phyloP scores from a whole-genome alignment of 2,888 invertebrate genomes.

The Phyto melanocephala region DNA sequence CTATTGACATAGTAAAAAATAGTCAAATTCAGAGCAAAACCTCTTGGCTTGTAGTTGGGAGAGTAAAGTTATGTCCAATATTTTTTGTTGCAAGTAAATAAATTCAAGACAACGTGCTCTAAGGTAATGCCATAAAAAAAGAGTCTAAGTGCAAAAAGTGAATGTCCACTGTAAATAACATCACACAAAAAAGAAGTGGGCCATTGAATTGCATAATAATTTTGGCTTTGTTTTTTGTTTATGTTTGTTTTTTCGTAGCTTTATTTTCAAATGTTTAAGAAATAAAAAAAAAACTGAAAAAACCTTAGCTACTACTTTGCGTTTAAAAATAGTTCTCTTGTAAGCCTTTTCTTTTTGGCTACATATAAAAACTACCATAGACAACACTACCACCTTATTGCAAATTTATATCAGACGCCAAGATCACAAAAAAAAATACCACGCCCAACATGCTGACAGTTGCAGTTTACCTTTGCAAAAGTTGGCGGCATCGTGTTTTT shows the following conservation, averaged over 20 bases:
- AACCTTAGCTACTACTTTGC: no score
- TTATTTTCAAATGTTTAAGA: no score
- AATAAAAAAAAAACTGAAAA: no score
- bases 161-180: constrained; percentile 53
- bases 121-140: constrained; percentile 40
- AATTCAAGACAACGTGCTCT: constrained; percentile 60
- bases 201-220: constrained; percentile 52
- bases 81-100: constrained; percentile 35
- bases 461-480: not conserved
- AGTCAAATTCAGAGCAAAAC: constrained; percentile 32
- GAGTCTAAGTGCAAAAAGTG: constrained; percentile 58
- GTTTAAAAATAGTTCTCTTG: no score
- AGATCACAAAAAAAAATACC: not conserved
- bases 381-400: not conserved
- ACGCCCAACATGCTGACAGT: constrained; percentile 33
- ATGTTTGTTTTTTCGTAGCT: no score
- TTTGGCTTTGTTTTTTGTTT: not conserved
- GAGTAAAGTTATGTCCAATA: constrained; percentile 5
- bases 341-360: no score
- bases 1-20: constrained; percentile 12
- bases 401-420: not conserved
- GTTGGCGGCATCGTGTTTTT: constrained; percentile 10
- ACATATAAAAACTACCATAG: no score
- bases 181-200: constrained; percentile 52
- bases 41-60: not conserved